Evolutionary conservation across 2,113 vertebrate species (phyloP), one percentile per base, ranked within the genome.

Genomic region (Toxotes chatareus): DNA sequence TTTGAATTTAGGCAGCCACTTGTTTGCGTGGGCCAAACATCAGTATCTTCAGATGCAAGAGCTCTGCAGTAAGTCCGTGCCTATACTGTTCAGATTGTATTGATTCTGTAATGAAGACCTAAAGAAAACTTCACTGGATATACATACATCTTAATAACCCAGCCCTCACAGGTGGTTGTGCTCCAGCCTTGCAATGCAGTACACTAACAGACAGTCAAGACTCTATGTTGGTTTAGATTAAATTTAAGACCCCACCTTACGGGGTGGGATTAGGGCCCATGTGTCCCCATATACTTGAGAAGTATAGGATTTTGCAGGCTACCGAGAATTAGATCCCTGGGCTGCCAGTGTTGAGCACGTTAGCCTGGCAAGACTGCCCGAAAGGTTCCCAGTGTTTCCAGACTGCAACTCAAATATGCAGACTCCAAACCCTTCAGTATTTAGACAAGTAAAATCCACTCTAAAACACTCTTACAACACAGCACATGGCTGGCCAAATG

Each of bases 251-350:
- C 38, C 14, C 0, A 69, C 0, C 0, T 57, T 46, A 69, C 65
- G 23, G 3, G 1, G 51, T 16, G 9, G 62, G 75, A 82, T 79
- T 86, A 80, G 64, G 55, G 67, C 36, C 32, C 46, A 44, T 62
- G 14, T 63, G 42, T 68, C 55, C 72, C 71, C 9, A 19, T 19
- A 67, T 34, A 49, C 65, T 51, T 49, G 4, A 69, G 55, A 60
- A 32, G 19, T 73, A 12, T 5, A 68, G 0, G 75, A 77, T 84
- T 89, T 67, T 73, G 21, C 12, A 64, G 44, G 12, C 34, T 82
- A 67, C 78, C 17, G 42, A 57, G 73, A 51, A 55, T 73, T 70
- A 80, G 13, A 61, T 42, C 56, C 1, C 36, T 55, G 70, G 21
- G 46, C 46, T 64, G 64, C 53, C 16, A 1, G 46, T 44, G 59